Evolutionary conservation across 2,888 invertebrate species (phyloP).

Genomic region (Arge pagana): DNA sequence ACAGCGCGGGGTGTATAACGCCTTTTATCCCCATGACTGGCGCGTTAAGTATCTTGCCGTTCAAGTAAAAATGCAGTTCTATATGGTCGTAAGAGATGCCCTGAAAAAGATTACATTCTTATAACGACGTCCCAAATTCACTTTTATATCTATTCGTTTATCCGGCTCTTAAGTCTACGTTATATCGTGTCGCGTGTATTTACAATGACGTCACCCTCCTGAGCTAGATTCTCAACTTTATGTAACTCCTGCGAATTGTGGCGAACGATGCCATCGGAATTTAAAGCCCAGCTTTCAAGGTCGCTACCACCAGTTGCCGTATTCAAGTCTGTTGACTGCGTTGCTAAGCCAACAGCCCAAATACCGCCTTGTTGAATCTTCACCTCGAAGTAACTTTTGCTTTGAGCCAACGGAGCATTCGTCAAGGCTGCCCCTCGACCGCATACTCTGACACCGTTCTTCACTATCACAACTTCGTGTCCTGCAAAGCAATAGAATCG

Average conservation of each 20-base stretch:
- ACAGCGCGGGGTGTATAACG: constrained; percentile 88
- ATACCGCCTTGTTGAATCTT: constrained; percentile 95
- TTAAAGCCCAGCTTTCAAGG: constrained; percentile 90
- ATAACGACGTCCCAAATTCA: neutral
- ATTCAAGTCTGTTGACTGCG: constrained; percentile 84
- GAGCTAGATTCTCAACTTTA: constrained; percentile 64
- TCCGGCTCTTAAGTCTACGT: neutral
- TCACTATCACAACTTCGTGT: constrained; percentile 94
- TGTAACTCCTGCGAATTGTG: constrained; percentile 79
- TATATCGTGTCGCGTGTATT: too few species aligned
- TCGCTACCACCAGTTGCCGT: constrained; percentile 82
- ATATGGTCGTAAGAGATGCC: constrained; percentile 96
- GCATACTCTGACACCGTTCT: constrained; percentile 90
- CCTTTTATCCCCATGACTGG: constrained; percentile 88
- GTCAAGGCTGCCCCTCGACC: constrained; percentile 95
- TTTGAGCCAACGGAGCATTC: constrained; percentile 93
- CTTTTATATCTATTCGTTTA: neutral
- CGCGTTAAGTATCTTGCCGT: constrained; percentile 85
- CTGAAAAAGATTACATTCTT: constrained; percentile 55
- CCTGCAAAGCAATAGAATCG: constrained; percentile 67
- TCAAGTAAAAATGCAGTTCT: constrained; percentile 91
- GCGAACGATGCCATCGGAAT: constrained; percentile 85
- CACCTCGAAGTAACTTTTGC: constrained; percentile 98
- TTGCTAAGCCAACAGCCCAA: constrained; percentile 95
- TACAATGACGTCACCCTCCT: constrained; percentile 91